Evolutionary conservation across 2,797 vertebrate genomes (phyloP).

Genomic region (Eulemur rubriventer): DNA sequence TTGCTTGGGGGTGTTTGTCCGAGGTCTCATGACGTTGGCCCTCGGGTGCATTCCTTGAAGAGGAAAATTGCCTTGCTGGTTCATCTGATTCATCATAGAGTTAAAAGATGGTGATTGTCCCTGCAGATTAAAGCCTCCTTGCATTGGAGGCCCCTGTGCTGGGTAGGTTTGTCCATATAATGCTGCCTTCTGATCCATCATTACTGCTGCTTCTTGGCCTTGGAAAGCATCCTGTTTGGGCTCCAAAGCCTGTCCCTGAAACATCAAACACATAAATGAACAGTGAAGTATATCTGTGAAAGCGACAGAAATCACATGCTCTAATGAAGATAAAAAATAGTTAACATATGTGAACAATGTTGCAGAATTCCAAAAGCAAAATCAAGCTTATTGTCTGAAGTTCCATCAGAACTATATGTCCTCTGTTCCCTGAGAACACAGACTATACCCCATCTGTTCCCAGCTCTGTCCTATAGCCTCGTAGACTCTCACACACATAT

Average conservation of each 20-base stretch:
- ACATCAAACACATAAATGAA: constrained; percentile 77
- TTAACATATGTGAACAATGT: background rate
- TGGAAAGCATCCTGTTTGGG: constrained; percentile 91
- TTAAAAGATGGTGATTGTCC: constrained; percentile 89
- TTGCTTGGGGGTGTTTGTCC: constrained; percentile 93
- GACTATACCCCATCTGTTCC: background rate
- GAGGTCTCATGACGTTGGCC: constrained; percentile 91
- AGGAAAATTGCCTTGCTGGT: constrained; percentile 90
- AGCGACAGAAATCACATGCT: constrained; percentile 7
- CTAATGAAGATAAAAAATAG: background rate
- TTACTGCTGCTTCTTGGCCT: constrained; percentile 90
- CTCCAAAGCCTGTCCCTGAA: constrained; percentile 92
- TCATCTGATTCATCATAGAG: constrained; percentile 90
- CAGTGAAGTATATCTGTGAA: background rate
- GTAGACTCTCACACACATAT: background rate
- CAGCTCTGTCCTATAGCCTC: background rate
- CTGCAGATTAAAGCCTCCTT: constrained; percentile 89
- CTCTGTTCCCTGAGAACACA: background rate
- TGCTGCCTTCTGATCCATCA: constrained; percentile 93
- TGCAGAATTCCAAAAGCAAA: background rate
- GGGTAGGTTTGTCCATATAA: constrained; percentile 93
- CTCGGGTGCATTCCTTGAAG: constrained; percentile 90
- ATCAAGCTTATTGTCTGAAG: background rate
- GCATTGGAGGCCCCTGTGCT: constrained; percentile 90
- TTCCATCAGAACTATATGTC: background rate